Conservation (phyloP, 1,140 invertebrate species). For the Amyelois transitella region DNA sequence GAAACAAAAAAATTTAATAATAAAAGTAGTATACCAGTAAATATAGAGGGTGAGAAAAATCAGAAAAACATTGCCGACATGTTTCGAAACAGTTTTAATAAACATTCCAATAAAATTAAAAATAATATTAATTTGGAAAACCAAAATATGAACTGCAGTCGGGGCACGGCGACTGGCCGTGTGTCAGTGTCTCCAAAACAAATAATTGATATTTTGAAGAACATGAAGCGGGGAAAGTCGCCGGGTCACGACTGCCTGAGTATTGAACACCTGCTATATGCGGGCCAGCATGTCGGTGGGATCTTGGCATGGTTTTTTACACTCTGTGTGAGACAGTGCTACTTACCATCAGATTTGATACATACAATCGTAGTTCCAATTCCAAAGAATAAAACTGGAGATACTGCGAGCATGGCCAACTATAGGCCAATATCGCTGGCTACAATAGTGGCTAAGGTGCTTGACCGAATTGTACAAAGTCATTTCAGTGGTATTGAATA, state of each 20-base stretch:
- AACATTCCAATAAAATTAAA: not conserved
- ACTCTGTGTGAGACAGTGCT: slow-evolving; percentile 4
- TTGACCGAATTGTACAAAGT: too few species aligned
- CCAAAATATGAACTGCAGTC: not conserved
- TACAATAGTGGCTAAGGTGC: too few species aligned
- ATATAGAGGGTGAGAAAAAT: slow-evolving; percentile 1
- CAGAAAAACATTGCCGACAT: slow-evolving; percentile 1
- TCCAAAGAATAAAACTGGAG: slow-evolving; percentile 10
- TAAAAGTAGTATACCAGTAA: not conserved
- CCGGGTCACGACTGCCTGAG: slow-evolving; percentile 8
- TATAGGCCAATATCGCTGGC: slow-evolving; percentile 5
- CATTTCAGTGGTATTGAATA: too few species aligned
- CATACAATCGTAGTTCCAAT: slow-evolving; percentile 3
- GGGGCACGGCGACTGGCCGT: not conserved
- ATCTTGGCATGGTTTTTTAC: slow-evolving; percentile 5
- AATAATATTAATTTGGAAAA: not conserved
- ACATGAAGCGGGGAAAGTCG: slow-evolving; percentile 4
- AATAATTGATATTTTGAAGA: not conserved
- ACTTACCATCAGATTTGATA: slow-evolving; percentile 7
- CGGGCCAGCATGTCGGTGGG: not conserved
- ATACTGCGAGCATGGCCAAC: slow-evolving; percentile 2
- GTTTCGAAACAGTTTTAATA: slow-evolving; percentile 2
- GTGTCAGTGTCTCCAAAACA: slow-evolving; percentile 1
- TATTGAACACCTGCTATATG: slow-evolving; percentile 7
- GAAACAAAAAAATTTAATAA: slow-evolving; percentile 3